phyloP scores from a whole-genome alignment of 1,140 invertebrate genomes.

The Drosophila saltans region DNA sequence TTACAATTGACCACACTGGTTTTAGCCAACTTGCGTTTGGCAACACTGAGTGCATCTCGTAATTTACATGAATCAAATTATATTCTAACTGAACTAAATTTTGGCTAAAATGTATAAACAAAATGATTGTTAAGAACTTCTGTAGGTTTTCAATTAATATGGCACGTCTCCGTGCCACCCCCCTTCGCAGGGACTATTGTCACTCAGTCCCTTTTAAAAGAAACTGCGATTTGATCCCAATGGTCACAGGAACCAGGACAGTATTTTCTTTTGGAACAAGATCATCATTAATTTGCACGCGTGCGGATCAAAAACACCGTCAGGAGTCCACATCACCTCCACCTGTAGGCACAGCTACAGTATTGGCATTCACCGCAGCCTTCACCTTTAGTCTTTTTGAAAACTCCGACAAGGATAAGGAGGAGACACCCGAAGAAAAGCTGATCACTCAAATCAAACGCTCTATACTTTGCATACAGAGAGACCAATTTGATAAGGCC shows the following conservation, averaged over 20 bases:
- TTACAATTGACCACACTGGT: slow-evolving; percentile 6
- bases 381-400: slow-evolving; percentile 57
- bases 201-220: slow-evolving; percentile 3
- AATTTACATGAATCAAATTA: slow-evolving; percentile 35
- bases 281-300: background rate
- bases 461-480: slow-evolving; percentile 89
- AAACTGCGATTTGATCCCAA: background rate
- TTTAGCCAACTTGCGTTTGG: slow-evolving; percentile 6
- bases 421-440: slow-evolving; percentile 86
- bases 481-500: slow-evolving; percentile 90
- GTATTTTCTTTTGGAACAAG: background rate
- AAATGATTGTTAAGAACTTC: slow-evolving; percentile 63
- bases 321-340: slow-evolving; percentile 2
- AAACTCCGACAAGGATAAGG: slow-evolving; percentile 62
- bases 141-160: slow-evolving; percentile 45
- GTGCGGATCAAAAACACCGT: background rate
- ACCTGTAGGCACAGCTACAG: background rate
- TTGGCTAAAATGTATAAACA: slow-evolving; percentile 44
- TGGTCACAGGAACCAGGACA: slow-evolving; percentile 4
- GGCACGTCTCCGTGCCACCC: slow-evolving; percentile 29
- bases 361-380: slow-evolving; percentile 49
- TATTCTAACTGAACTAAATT: slow-evolving; percentile 18
- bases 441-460: slow-evolving; percentile 89
- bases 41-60: slow-evolving; percentile 67
- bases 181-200: slow-evolving; percentile 32